A percentile compares a stretch with the other conserved stretches of the same genome.
Conservation (phyloP, 2,113 vertebrate genomes). For the Stigmatopora nigra region DNA sequence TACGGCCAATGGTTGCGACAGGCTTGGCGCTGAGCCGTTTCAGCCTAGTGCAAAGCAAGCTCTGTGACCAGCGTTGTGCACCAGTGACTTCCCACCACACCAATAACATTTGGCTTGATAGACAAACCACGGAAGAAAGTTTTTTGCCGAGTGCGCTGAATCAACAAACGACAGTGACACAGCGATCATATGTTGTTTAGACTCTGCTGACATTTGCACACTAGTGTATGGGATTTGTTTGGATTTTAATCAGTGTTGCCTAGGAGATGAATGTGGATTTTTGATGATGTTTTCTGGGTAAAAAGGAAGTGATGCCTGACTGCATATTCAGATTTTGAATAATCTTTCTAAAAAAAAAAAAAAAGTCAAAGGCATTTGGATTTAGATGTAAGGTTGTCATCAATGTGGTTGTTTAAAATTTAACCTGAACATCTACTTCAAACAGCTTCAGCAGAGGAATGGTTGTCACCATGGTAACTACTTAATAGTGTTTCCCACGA, state of each 20-base stretch:
- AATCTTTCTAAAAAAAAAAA: background rate
- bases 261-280: conserved; percentile 15
- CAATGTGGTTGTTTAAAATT: background rate
- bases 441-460: conserved; percentile 5
- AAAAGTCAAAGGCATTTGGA: no score
- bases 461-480: conserved; percentile 42
- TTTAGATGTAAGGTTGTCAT: background rate
- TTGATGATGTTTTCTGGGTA: background rate
- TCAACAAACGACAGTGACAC: conserved; percentile 21
- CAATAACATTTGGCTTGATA: conserved; percentile 36
- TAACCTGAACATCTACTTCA: background rate
- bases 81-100: conserved; percentile 41
- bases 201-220: conserved; percentile 13
- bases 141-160: conserved; percentile 20
- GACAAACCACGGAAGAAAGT: conserved; percentile 35
- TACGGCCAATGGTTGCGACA: conserved; percentile 49
- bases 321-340: background rate
- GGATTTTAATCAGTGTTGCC: conserved; percentile 8
- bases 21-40: conserved; percentile 34
- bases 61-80: conserved; percentile 50
- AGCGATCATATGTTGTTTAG: background rate
- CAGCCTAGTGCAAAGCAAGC: conserved; percentile 33
- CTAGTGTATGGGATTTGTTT: conserved; percentile 14
- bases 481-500: conserved; percentile 11
- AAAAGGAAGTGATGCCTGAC: background rate